Conservation (phyloP, 2,888 invertebrate species). For the Nemotelus pantherinus region DNA sequence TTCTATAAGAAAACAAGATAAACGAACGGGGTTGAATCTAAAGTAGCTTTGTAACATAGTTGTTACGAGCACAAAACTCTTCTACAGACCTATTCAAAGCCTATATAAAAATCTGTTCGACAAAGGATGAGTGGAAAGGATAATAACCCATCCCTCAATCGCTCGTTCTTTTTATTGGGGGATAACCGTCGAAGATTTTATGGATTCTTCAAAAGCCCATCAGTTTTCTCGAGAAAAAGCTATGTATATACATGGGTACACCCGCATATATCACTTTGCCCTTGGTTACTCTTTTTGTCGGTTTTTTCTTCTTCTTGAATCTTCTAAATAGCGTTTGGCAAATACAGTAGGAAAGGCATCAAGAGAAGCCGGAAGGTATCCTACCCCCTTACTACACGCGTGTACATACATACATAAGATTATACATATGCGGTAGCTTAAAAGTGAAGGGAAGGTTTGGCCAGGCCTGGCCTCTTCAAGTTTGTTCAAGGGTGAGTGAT, state of each 20-base stretch:
- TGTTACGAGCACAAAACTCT: neutral
- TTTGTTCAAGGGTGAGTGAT: slow-evolving; percentile 48
- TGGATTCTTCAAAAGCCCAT: slow-evolving; percentile 51
- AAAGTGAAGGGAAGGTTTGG: slow-evolving; percentile 21
- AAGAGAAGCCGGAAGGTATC: slow-evolving; percentile 11
- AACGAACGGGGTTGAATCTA: slow-evolving; percentile 36
- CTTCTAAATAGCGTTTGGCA: neutral
- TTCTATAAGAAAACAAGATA: slow-evolving; percentile 4
- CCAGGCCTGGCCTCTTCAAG: neutral
- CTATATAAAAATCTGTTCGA: slow-evolving; percentile 13
- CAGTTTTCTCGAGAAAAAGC: slow-evolving; percentile 49
- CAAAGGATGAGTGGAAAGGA: slow-evolving; percentile 20
- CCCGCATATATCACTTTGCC: slow-evolving; percentile 48
- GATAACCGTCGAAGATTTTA: slow-evolving; percentile 49
- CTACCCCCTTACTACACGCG: slow-evolving; percentile 20
- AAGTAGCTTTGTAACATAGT: slow-evolving; percentile 40
- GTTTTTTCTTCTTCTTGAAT: slow-evolving; percentile 10
- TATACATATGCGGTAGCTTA: slow-evolving; percentile 21
- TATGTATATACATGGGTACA: slow-evolving; percentile 44
- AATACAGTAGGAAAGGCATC: slow-evolving; percentile 1
- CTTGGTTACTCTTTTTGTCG: neutral
- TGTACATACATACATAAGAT: slow-evolving; percentile 12
- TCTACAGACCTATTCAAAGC: neutral
- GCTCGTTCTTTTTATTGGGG: slow-evolving; percentile 49
- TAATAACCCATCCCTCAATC: slow-evolving; percentile 45